A percentile compares a stretch with the other conserved stretches of the same genome.
Evolutionary conservation across 2,888 invertebrate genomes (phyloP).

Genomic region (Erpobdella octoculata): DNA sequence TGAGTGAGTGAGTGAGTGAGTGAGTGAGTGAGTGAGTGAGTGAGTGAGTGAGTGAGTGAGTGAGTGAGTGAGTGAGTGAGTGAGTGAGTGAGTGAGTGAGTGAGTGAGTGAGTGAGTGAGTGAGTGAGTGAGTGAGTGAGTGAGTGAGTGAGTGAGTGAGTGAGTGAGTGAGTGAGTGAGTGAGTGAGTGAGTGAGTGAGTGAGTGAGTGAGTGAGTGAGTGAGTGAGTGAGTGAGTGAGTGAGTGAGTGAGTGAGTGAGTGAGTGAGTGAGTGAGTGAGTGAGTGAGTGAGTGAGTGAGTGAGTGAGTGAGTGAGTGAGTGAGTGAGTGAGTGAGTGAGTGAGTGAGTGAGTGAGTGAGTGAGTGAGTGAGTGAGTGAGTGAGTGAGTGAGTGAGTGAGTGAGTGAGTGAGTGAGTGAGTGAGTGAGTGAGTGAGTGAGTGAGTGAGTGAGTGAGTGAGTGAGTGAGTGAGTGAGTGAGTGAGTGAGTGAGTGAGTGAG

Average conservation of each 20-base stretch:
- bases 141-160: neutral
- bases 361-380: neutral
- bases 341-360: neutral
- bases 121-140: neutral
- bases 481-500: neutral
- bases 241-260: neutral
- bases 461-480: neutral
- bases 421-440: neutral
- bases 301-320: neutral
- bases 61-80: conserved; percentile 3
- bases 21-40: neutral
- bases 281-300: neutral
- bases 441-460: neutral
- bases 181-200: neutral
- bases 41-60: conserved; percentile 9
- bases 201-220: neutral
- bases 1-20: neutral
- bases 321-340: neutral
- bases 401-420: neutral
- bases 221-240: neutral
- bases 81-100: neutral
- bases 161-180: neutral
- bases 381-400: neutral
- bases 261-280: neutral
- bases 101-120: conserved; percentile 6